Evolutionary conservation across 2,113 vertebrate species (phyloP).

Genomic region (Arothron firmamentum): DNA sequence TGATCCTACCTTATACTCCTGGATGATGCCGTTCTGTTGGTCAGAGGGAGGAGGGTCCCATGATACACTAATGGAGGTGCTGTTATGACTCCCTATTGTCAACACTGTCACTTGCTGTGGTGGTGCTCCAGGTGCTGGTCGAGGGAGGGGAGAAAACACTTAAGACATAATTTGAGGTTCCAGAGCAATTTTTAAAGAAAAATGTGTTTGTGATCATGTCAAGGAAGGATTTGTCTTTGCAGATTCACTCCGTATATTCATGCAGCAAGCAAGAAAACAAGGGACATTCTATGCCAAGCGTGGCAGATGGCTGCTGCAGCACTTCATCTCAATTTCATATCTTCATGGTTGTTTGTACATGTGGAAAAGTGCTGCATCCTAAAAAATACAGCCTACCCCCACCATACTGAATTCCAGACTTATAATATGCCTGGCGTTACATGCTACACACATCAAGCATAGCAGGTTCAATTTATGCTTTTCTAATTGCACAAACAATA

Average conservation of each 20-base stretch:
- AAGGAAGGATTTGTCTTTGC: slow-evolving; percentile 34
- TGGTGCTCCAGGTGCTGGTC: slow-evolving; percentile 91
- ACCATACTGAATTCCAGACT: slow-evolving; percentile 15
- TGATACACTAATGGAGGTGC: slow-evolving; percentile 96
- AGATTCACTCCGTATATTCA: slow-evolving; percentile 41
- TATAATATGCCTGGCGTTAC: slow-evolving; percentile 31
- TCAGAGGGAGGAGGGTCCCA: slow-evolving; percentile 94
- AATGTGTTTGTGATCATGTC: slow-evolving; percentile 16
- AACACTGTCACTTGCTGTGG: slow-evolving; percentile 95
- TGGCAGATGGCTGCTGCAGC: slow-evolving; percentile 42
- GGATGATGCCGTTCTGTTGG: slow-evolving; percentile 96
- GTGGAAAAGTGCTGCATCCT: slow-evolving; percentile 7
- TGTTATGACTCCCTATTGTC: slow-evolving; percentile 92
- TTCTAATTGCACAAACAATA: slow-evolving; percentile 22
- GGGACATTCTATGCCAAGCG: slow-evolving; percentile 28
- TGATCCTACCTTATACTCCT: slow-evolving; percentile 90
- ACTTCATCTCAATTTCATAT: slow-evolving; percentile 45
- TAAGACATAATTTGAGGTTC: too few relatives aligned
- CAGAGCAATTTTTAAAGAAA: neutral
- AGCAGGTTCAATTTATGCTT: slow-evolving; percentile 18
- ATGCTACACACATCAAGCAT: slow-evolving; percentile 18
- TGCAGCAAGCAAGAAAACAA: slow-evolving; percentile 30
- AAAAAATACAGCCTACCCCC: slow-evolving; percentile 7
- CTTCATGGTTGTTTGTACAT: slow-evolving; percentile 14
- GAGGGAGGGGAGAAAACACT: slow-evolving; percentile 17